phyloP scores from a whole-genome alignment of 2,888 invertebrate species.

The Drosophila meridiana region DNA sequence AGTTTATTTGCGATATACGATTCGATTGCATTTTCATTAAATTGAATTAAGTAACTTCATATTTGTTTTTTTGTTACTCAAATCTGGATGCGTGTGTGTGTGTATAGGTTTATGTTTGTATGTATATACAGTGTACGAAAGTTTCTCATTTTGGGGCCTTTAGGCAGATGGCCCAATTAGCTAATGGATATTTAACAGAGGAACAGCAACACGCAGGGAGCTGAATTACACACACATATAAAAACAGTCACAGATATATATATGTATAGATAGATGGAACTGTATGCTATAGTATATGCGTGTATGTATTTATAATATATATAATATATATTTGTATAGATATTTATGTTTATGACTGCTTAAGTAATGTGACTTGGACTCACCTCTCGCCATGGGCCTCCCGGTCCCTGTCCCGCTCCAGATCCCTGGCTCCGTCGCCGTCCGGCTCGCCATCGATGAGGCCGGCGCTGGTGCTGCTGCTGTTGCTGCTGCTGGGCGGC shows the following conservation, averaged over 20 bases:
- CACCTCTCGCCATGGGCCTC: conserved; percentile 66
- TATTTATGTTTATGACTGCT: conserved; percentile 6
- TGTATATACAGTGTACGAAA: conserved; percentile 15
- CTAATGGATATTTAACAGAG: conserved; percentile 70
- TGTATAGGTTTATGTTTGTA: neutral
- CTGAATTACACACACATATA: conserved; percentile 25
- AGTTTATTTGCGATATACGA: conserved; percentile 1
- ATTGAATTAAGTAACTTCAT: neutral
- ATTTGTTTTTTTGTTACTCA: neutral
- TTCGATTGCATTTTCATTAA: conserved; percentile 6
- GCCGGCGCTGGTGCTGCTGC: conserved; percentile 31
- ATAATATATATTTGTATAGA: conserved; percentile 7
- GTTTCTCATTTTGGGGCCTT: conserved; percentile 25
- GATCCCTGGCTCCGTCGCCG: conserved; percentile 24
- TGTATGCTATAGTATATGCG: conserved; percentile 5
- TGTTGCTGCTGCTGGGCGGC: conserved; percentile 43
- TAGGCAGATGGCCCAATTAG: conserved; percentile 66
- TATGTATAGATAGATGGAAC: neutral
- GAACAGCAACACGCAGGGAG: conserved; percentile 32
- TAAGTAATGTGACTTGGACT: conserved; percentile 37
- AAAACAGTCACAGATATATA: conserved; percentile 10
- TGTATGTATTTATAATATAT: neutral
- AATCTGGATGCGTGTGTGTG: neutral
- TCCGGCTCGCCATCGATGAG: conserved; percentile 3
- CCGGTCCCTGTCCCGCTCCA: conserved; percentile 51